Base-by-base conservation (phyloP, 2,113 vertebrate genomes). In the rat (Rattus norvegicus) region DNA sequence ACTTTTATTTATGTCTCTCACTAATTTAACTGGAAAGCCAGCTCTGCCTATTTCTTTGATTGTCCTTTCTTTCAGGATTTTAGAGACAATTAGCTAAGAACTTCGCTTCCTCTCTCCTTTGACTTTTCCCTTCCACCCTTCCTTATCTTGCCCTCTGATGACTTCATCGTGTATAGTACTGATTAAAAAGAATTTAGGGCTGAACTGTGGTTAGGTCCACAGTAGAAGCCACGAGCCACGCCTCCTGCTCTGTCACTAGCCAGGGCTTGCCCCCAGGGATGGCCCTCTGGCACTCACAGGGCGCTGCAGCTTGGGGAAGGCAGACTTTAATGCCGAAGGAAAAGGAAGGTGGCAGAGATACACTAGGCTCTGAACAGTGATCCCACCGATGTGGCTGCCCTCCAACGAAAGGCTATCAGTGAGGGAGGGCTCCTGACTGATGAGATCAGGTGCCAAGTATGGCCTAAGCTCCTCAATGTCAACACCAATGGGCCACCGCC, bases 391-490 rank as follows among this genome's bases (percentile, higher is more conserved):
- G 99, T 99, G 94, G 99, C 99, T 0, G 93, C 98, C 1, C 98
- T 99, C 52, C 98, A 99, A 96, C 99, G 99, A 89, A 99, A 99
- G 99, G 99, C 99, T 0, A 99, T 99, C 97, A 99, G 99, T 5
- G 99, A 99, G 95, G 99, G 99, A 0, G 99, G 99, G 19, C 99
- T 99, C 72, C 98, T 99, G 95, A 99, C 98, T 0, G 99, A 99
- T 0, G 99, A 99, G 97, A 99, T 99, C 69, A 99, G 99, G 13
- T 98, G 98, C 79, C 98, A 99, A 92, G 99, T 99, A 16, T 99
- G 99, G 99, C 99, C 99, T 1, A 98, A 99, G 94, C 99, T 99
- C 52, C 99, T 99, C 67, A 99, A 99, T 47, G 98, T 99, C 17
- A 98, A 98, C 1, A 98, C 97, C 0, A 98, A 97, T 0, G 98